A percentile compares a stretch with the other conserved stretches of the same genome.
Conservation (phyloP, 2,888 invertebrate species). For the Orthosia incerta region DNA sequence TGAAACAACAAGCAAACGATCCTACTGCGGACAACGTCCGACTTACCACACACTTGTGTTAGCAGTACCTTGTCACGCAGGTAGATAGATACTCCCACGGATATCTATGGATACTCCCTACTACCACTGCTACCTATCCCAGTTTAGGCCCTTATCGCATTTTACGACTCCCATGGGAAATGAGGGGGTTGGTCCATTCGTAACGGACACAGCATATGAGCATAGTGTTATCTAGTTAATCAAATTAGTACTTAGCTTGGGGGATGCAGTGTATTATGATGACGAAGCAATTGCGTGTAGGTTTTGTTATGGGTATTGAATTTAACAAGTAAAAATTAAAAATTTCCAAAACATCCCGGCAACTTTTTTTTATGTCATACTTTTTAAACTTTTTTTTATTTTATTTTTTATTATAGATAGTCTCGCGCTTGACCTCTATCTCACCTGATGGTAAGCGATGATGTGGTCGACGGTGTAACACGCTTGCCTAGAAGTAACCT, state of each 20-base stretch:
- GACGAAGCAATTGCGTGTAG: not conserved
- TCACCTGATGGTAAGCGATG: no score
- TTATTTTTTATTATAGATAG: no score
- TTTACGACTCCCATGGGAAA: conserved; percentile 56
- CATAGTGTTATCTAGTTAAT: conserved; percentile 54
- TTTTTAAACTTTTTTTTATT: no score
- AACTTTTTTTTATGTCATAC: no score
- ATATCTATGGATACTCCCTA: conserved; percentile 3
- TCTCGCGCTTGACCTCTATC: no score
- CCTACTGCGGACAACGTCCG: conserved; percentile 11
- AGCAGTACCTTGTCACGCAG: conserved; percentile 37
- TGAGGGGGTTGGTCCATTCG: conserved; percentile 52
- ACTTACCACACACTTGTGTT: conserved; percentile 34
- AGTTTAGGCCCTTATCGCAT: conserved; percentile 57
- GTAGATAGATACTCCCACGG: conserved; percentile 25
- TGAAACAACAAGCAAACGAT: conserved; percentile 42
- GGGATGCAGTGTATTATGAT: not conserved
- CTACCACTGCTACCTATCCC: conserved; percentile 10
- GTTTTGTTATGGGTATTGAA: not conserved
- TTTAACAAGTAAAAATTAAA: no score
- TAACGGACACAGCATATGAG: conserved; percentile 20
- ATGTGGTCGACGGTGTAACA: no score
- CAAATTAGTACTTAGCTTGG: conserved; percentile 48
- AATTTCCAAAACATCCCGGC: no score
- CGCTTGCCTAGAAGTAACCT: no score